Base-by-base conservation (phyloP, 64 coral and sea anemone species). In the Montipora sp. region DNA sequence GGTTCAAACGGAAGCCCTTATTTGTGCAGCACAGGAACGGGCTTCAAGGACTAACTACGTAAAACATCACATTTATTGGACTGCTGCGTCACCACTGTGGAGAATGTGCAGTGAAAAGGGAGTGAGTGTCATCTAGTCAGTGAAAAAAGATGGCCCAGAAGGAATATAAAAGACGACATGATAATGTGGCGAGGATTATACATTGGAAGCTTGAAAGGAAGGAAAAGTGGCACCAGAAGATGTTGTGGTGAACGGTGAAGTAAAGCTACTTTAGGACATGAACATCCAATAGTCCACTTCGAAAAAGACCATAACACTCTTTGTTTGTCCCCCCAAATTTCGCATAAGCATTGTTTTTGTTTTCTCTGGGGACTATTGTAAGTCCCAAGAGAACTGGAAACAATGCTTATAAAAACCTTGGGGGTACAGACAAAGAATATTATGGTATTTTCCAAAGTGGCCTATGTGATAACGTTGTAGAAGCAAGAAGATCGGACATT, bases 401-500 rank as follows among this genome's bases (percentile, higher is more conserved):
- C 36, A 36, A 36, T 36, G 36, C 36, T 36, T 36, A 36, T 2
- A 36, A 36, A 36, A 36, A 36, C 1, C 36, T 36, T 36, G 36
- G 36, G 36, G 36, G 36, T 36, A 36, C 36, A 36, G 36, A 36
- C 36, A 36, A 36, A 36, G 36, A 36, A 36, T 36, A 36, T 36
- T 36, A 36, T 36, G 36, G 36, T 36, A 36, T 36, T 36, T 36
- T 36, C 36, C 36, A 36, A 36, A 36, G 36, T 36, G 36, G 36
- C 36, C 36, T 36, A 36, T 44, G 23, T 78, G 5, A 45, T 78
- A 78, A 78, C 21, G 76, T 47, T 18, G 13, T 44, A 12, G 76
- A 78, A 50, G 76, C 76, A 78, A 78, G 76, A 78, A 78, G 76
- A 78, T 21, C 76, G 8, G 18, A 68, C 63, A 68, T 68, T n/a